Percentiles rank a stretch among this genome's conserved stretches.
phyloP scores from a whole-genome alignment of 1,140 invertebrate genomes.

The Pseudomyrmex sp. region DNA sequence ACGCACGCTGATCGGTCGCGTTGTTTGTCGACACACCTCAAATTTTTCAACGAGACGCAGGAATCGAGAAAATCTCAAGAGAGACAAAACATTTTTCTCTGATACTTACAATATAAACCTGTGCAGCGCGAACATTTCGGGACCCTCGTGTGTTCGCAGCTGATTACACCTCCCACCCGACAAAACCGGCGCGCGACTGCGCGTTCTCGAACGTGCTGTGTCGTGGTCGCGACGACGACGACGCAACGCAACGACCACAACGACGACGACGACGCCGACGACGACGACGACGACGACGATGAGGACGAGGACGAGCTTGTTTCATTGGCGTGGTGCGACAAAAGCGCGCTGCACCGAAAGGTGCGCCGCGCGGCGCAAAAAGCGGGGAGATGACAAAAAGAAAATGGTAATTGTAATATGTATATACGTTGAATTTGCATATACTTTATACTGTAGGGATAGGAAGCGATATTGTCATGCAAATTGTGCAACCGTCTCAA shows the following conservation, averaged over 20 bases:
- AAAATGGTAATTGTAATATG: too few relatives aligned
- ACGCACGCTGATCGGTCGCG: not conserved
- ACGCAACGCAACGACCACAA: not conserved
- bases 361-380: too few relatives aligned
- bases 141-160: slow-evolving; percentile 76
- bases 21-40: not conserved
- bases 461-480: too few relatives aligned
- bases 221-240: slow-evolving; percentile 8
- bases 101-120: slow-evolving; percentile 82
- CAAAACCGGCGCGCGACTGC: slow-evolving; percentile 79
- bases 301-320: not conserved
- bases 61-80: not conserved
- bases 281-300: too few relatives aligned
- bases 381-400: too few relatives aligned
- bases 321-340: too few relatives aligned
- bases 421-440: too few relatives aligned
- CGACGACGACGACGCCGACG: too few relatives aligned
- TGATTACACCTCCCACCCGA: slow-evolving; percentile 79
- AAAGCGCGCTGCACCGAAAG: too few relatives aligned
- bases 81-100: slow-evolving; percentile 18
- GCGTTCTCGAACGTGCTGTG: slow-evolving; percentile 64
- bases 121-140: slow-evolving; percentile 82
- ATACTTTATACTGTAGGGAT: too few relatives aligned
- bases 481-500: too few relatives aligned
- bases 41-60: too few relatives aligned